Conservation (phyloP, 2,113 vertebrate species). For the Pelecanoides urinatrix region DNA sequence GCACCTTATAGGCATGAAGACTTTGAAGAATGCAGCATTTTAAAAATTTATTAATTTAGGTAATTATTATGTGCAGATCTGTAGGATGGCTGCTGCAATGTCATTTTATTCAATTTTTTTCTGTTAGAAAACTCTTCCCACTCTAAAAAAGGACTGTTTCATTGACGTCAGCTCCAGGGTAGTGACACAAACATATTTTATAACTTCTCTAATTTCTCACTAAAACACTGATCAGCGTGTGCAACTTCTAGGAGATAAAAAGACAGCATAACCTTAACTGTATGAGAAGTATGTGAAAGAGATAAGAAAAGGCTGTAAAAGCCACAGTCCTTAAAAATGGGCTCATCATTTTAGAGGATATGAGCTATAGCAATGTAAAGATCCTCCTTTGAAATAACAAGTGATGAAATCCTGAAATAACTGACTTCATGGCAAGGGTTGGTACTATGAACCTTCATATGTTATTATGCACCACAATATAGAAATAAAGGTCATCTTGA, state of each 20-base stretch:
- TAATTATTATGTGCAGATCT: neutral
- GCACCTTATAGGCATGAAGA: neutral
- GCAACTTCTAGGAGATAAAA: neutral
- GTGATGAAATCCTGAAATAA: neutral
- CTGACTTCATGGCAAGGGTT: neutral
- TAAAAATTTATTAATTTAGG: neutral
- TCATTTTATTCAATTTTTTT: neutral
- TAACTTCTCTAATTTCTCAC: neutral
- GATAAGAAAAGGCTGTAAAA: neutral
- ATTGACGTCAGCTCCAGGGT: neutral
- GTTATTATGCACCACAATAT: neutral
- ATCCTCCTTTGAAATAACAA: neutral
- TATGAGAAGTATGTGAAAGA: neutral
- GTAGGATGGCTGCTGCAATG: neutral
- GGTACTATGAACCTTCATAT: neutral
- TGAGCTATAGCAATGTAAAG: neutral
- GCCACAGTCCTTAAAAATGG: neutral
- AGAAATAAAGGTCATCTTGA: neutral
- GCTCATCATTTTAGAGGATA: neutral
- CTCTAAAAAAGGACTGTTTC: neutral
- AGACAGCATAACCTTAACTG: neutral
- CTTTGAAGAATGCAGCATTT: constrained; percentile 13
- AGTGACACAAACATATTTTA: neutral
- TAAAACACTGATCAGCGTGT: neutral
- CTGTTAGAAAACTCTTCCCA: neutral